These are phyloP conservation scores for Hydrolagus affinis DNA, from an alignment of 2,113 vertebrate species.

Conservation along the genomic window DNA sequence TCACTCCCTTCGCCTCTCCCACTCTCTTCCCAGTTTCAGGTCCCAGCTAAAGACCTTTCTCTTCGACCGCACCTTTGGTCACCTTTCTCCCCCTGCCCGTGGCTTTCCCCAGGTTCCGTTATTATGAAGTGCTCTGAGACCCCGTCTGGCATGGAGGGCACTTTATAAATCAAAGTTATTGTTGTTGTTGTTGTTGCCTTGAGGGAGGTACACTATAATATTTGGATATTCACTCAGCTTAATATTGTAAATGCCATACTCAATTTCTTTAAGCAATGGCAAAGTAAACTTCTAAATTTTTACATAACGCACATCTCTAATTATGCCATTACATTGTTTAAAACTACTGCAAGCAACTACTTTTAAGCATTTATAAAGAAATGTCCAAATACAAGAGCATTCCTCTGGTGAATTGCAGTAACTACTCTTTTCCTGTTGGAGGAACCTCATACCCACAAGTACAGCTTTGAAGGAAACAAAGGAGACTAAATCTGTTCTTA, in stretches of 20 bases:
- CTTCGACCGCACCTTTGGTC: too few species aligned
- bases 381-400: background rate
- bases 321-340: background rate
- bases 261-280: background rate
- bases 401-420: background rate
- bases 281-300: background rate
- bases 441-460: background rate
- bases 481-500: background rate
- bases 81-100: too few species aligned
- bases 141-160: too few species aligned
- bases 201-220: too few species aligned
- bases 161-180: too few species aligned
- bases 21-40: too few species aligned
- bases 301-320: background rate
- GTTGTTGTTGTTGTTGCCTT: too few species aligned
- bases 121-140: too few species aligned
- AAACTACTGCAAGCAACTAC: background rate
- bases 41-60: too few species aligned
- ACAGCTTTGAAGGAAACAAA: background rate
- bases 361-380: background rate
- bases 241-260: background rate
- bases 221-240: too few species aligned
- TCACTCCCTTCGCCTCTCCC: too few species aligned
- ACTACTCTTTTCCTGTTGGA: background rate
- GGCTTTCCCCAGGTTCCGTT: too few species aligned